phyloP scores from a whole-genome alignment of 2,888 invertebrate genomes.

The Odontomyia ornata region DNA sequence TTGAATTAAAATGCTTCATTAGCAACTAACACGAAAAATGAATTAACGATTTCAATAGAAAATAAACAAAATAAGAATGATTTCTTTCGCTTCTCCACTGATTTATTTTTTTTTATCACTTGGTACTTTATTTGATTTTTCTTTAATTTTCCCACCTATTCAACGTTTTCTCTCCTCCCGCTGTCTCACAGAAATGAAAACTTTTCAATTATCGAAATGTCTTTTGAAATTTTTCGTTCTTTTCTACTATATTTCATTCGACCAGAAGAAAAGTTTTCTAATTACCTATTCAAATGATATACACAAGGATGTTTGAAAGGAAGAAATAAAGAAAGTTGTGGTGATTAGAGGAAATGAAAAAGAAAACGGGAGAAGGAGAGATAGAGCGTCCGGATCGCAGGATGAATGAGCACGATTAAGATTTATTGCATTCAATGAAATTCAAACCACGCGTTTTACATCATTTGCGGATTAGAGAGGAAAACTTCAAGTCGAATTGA shows the following conservation, averaged over 20 bases:
- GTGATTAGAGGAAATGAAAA: not conserved
- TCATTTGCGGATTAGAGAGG: too few relatives aligned
- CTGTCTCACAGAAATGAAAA: not conserved
- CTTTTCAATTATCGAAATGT: constrained; percentile 22
- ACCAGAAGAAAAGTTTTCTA: constrained; percentile 13
- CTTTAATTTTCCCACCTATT: not conserved
- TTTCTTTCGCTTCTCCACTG: too few relatives aligned
- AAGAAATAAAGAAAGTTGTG: too few relatives aligned
- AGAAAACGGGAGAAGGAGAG: not conserved
- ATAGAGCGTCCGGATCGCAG: too few relatives aligned
- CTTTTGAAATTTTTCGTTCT: not conserved
- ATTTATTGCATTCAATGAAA: not conserved
- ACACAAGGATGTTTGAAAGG: not conserved
- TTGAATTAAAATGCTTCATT: not conserved
- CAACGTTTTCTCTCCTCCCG: too few relatives aligned
- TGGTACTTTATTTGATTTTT: constrained; percentile 11
- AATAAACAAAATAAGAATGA: not conserved
- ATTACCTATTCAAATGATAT: constrained; percentile 4
- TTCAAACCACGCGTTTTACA: too few relatives aligned
- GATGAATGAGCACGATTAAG: not conserved
- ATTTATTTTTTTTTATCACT: too few relatives aligned
- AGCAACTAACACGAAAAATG: constrained; percentile 18
- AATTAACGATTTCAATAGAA: constrained; percentile 4
- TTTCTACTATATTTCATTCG: not conserved
- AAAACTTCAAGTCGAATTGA: too few relatives aligned